phyloP scores from a whole-genome alignment of 2,888 invertebrate genomes.

The Acronicta leporina region DNA sequence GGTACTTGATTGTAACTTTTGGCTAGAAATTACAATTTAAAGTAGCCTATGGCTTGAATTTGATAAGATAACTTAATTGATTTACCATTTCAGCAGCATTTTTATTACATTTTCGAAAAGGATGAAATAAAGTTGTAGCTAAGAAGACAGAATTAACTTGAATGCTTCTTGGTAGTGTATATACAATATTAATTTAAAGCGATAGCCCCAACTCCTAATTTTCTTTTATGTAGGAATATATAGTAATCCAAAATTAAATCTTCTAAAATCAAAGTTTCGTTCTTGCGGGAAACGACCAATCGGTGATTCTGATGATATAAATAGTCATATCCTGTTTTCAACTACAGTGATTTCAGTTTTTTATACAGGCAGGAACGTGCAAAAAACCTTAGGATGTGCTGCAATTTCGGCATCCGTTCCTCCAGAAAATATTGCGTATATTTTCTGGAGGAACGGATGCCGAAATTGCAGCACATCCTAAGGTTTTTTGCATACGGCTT shows the following conservation, averaged over 20 bases:
- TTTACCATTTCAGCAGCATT: neutral
- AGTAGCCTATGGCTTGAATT: neutral
- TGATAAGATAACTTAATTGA: neutral
- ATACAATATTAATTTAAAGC: constrained; percentile 15
- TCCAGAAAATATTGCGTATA: constrained; percentile 20
- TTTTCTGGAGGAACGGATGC: constrained; percentile 30
- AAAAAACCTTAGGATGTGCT: constrained; percentile 34
- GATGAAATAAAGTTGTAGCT: too few species aligned
- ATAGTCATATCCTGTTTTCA: constrained; percentile 33
- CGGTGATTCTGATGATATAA: constrained; percentile 3
- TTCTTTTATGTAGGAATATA: constrained; percentile 13
- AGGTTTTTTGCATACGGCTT: constrained; percentile 25
- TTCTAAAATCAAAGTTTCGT: constrained; percentile 13
- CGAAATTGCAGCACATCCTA: constrained; percentile 41
- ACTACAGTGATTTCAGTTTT: constrained; percentile 27
- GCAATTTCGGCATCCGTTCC: constrained; percentile 42
- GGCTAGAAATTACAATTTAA: neutral
- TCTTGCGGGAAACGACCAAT: neutral
- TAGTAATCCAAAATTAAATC: constrained; percentile 7
- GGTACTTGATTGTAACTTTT: neutral
- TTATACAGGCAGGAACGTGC: constrained; percentile 23
- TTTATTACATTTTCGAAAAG: too few species aligned
- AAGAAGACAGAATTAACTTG: constrained; percentile 2
- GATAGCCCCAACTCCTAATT: constrained; percentile 2
- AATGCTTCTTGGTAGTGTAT: constrained; percentile 14